Base-by-base conservation (phyloP, 2,888 invertebrate genomes). In the Ectropis crepuscularia region DNA sequence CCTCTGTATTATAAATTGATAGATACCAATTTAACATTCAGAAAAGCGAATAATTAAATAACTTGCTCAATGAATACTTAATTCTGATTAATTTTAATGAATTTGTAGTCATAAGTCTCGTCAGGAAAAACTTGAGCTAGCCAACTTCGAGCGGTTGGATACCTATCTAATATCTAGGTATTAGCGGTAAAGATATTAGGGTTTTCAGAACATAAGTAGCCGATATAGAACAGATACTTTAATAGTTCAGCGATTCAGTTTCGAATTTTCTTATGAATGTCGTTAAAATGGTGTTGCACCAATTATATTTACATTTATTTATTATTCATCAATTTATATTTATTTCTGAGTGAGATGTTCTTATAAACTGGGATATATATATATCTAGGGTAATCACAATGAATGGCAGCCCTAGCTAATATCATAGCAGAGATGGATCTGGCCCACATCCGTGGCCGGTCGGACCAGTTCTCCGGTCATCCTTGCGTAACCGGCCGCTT, bases 391-490 rank as follows among this genome's bases (percentile, higher is more conserved):
- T 28, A 28, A 28, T 28, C 4, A 28, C 16, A 28, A 28, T 4
- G 16, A 28, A 28, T 28, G 16, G 16, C 16, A 28, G 16, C 16
- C 16, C 16, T 28, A 28, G 16, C 16, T 28, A 28, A 87, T 89
- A 89, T 87, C 80, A 88, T 86, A 86, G 84, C 80, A 75, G 83
- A 89, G 90, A 92, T 91, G 90, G 81, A 81, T 88, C 87, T 92
- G 92, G 85, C 92, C 92, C 90, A 91, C 89, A 84, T 92, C 83
- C 76, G 78, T 68, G 86, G 86, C 92, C 90, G 91, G 92, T 92
- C 76, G 79, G 76, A 89, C 91, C 88, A 88, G 91, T 92, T 90
- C 82, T 73, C 73, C 84, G 82, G 80, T 78, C 87, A 90, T 88
- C 89, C 86, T 92, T 91, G 87, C 91, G 89, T 88, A 92, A 92